Base-by-base conservation (phyloP, 2,797 vertebrate genomes). In the Sebastes glaucus region DNA sequence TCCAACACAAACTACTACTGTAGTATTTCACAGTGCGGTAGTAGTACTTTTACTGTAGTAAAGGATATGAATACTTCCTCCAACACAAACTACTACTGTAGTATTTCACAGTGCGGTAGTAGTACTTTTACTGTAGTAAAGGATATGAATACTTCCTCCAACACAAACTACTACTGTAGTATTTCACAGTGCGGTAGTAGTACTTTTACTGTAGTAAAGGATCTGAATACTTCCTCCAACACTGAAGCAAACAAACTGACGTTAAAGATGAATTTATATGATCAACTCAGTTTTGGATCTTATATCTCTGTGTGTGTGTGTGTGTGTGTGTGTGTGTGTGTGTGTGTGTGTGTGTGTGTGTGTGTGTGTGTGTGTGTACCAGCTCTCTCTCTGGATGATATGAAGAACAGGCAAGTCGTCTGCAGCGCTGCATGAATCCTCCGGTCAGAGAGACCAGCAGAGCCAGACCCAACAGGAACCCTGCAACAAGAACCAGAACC, bases 341-440 rank as follows among this genome's bases (percentile, higher is more conserved):
- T 59, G 18, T 49, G 7, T 33, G 33, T 11, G 30, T 13, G 35
- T 60, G 20, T 32, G 7, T 46, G 16, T 60, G 18, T 22, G 25
- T 30, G 11, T 18, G 27, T 63, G 42, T 35, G 23, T 53, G n/a
- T 33, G n/a, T 61, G 56, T 55, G 92, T 89, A 98, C 97, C 95
- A 85, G 90, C 83, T 98, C 97, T 3, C 96, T 92, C 59, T 87
- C 60, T 0, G 97, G 97, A 38, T 97, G 94, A 82, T 95, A 96
- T 1, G 67, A 79, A 0, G 97, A 94, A 2, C 98, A 98, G 65
- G 97, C 81, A 2, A 90, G 61, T 9, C 96, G 91, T 69, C 95
- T 90, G 70, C 97, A 89, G 5, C 97, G 95, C 9, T 93, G 93
- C 42, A 95, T 3, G 0, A 97, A 95, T 67, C 80, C 90, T 23